Evolutionary conservation across 2,113 vertebrate species (phyloP).

Genomic region (Saguinus midas): DNA sequence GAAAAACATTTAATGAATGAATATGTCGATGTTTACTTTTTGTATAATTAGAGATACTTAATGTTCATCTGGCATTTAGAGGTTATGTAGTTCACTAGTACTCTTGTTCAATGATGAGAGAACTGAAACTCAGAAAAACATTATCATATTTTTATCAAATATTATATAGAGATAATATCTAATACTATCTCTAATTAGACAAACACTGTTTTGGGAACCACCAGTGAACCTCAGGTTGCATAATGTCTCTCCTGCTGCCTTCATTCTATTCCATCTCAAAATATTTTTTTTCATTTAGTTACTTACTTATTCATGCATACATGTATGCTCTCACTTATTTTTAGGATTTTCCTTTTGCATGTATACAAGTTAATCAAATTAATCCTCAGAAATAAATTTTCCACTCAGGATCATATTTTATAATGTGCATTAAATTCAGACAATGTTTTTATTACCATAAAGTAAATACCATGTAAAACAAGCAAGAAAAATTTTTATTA

Average conservation of each 20-base stretch:
- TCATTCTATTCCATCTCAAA: background rate
- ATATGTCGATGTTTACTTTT: background rate
- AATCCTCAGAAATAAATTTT: constrained; percentile 39
- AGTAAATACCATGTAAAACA: constrained; percentile 43
- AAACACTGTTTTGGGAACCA: background rate
- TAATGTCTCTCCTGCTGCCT: background rate
- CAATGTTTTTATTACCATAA: constrained; percentile 24
- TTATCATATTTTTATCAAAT: too few species aligned
- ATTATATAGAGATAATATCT: too few species aligned
- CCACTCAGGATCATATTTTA: background rate
- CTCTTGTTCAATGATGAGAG: background rate
- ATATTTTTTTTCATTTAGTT: background rate
- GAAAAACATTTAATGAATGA: background rate
- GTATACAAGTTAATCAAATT: constrained; percentile 1
- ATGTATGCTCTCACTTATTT: background rate
- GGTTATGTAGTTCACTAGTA: background rate
- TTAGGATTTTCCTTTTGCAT: background rate
- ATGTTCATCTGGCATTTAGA: background rate
- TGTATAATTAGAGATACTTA: background rate
- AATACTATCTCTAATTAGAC: background rate
- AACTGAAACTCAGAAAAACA: background rate
- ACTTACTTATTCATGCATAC: background rate
- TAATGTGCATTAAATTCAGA: constrained; percentile 18
- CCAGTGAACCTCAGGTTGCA: background rate
- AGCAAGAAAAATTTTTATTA: constrained; percentile 20